A percentile compares a stretch with the other conserved stretches of the same genome.
These are phyloP conservation scores for Melieria omissa DNA, from an alignment of 2,888 invertebrate genomes.

Conservation along the genomic window DNA sequence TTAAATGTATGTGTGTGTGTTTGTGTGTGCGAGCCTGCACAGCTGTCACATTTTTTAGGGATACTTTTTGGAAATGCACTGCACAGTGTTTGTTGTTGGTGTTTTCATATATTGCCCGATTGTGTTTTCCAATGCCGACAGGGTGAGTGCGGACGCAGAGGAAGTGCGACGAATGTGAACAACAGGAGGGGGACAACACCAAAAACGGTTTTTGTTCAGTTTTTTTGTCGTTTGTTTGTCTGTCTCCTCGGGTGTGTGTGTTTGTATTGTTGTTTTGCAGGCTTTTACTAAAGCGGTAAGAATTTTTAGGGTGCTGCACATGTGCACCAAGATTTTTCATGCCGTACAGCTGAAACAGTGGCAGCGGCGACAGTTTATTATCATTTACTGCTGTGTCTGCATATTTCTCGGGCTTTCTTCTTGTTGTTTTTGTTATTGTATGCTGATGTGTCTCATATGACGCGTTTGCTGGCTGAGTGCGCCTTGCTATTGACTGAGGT, in stretches of 20 bases:
- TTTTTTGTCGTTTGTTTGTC: no score
- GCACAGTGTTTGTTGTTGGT: no score
- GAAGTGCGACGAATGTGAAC: neutral
- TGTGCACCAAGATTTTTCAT: no score
- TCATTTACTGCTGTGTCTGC: neutral
- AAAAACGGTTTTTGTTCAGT: neutral
- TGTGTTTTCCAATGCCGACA: neutral
- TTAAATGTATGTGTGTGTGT: neutral
- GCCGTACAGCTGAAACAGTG: no score
- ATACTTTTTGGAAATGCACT: conserved; percentile 8
- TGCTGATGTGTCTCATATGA: neutral
- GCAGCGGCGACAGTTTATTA: neutral
- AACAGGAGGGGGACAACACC: neutral
- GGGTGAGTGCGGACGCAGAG: neutral
- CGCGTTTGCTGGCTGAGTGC: neutral
- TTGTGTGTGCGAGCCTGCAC: neutral
- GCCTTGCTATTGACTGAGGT: conserved; percentile 6
- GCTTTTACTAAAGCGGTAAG: no score
- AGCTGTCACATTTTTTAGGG: conserved; percentile 25
- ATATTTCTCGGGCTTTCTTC: neutral
- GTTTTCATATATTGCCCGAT: no score
- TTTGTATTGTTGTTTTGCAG: neutral
- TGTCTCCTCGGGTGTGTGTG: neutral
- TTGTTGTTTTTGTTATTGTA: neutral
- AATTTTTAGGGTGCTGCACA: no score